Percentiles rank a stretch among this genome's conserved stretches.
Evolutionary conservation across 2,888 invertebrate genomes (phyloP).

Genomic region (Pterostichus niger): DNA sequence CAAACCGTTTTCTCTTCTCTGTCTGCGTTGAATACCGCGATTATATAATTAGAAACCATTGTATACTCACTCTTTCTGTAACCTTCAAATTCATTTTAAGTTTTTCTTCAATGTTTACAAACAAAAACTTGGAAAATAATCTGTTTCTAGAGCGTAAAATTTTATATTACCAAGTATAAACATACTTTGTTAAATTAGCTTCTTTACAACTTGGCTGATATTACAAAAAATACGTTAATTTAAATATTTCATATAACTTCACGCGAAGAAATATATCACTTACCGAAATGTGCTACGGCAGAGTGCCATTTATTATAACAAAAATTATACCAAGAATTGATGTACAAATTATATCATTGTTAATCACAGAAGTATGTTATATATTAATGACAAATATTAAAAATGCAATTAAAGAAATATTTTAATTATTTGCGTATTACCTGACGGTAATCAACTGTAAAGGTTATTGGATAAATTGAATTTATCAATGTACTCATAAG

Average conservation of each 20-base stretch:
- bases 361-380: neutral
- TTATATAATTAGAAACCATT: slow-evolving; percentile 53
- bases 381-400: slow-evolving; percentile 1
- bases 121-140: slow-evolving; percentile 42
- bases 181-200: neutral
- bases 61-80: slow-evolving; percentile 31
- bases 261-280: too few species aligned
- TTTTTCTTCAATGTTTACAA: slow-evolving; percentile 48
- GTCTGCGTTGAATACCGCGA: slow-evolving; percentile 16
- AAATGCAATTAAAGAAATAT: slow-evolving; percentile 15
- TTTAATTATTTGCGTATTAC: slow-evolving; percentile 8
- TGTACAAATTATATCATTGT: too few species aligned
- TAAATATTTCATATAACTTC: neutral
- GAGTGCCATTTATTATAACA: too few species aligned
- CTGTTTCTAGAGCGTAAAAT: slow-evolving; percentile 46
- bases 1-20: slow-evolving; percentile 15
- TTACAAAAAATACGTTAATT: too few species aligned
- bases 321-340: too few species aligned
- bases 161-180: neutral
- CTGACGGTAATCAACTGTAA: slow-evolving; percentile 17
- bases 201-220: neutral
- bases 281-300: too few species aligned
- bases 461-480: slow-evolving; percentile 15
- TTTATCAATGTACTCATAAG: neutral
- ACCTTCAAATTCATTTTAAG: slow-evolving; percentile 38